A percentile compares a stretch with the other conserved stretches of the same genome.
Conservation (phyloP, 1,140 invertebrate genomes). For the Solenopsis invicta region DNA sequence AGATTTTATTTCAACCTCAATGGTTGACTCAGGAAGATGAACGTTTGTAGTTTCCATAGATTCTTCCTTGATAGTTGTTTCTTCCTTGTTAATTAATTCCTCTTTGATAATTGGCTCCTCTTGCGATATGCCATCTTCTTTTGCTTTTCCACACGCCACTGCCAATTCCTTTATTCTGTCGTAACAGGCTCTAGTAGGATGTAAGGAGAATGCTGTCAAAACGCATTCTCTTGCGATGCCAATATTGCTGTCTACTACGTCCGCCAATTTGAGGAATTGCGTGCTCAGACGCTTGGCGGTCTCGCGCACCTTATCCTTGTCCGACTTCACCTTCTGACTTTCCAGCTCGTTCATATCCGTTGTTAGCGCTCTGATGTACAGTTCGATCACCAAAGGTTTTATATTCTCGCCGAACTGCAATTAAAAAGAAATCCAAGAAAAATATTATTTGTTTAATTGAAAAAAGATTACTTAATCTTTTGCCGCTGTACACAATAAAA, state of each 20-base stretch:
- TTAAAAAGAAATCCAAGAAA: conserved; percentile 61
- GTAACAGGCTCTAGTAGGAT: conserved; percentile 88
- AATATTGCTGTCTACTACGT: conserved; percentile 87
- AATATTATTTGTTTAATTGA: conserved; percentile 1
- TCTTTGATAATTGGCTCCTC: conserved; percentile 55
- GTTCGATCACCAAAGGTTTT: conserved; percentile 90
- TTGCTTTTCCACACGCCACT: conserved; percentile 86
- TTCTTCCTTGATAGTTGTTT: not conserved
- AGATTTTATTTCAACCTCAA: not conserved
- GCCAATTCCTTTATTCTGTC: conserved; percentile 87
- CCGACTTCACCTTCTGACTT: conserved; percentile 88
- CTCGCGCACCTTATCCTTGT: conserved; percentile 87
- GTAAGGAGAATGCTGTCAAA: conserved; percentile 90
- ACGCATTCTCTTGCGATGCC: conserved; percentile 89
- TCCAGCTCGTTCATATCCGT: conserved; percentile 93
- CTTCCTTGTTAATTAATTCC: conserved; percentile 5
- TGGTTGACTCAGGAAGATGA: not conserved
- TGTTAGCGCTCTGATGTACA: conserved; percentile 91
- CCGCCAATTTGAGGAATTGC: conserved; percentile 88
- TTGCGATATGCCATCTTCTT: conserved; percentile 62
- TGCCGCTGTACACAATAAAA: not conserved
- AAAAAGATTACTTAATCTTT: not conserved
- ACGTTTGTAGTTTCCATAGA: not conserved
- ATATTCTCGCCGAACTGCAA: conserved; percentile 89
- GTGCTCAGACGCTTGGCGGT: conserved; percentile 87